These are phyloP conservation scores for Hippocampus kuda DNA, from an alignment of 2,797 vertebrate genomes.

Conservation along the genomic window DNA sequence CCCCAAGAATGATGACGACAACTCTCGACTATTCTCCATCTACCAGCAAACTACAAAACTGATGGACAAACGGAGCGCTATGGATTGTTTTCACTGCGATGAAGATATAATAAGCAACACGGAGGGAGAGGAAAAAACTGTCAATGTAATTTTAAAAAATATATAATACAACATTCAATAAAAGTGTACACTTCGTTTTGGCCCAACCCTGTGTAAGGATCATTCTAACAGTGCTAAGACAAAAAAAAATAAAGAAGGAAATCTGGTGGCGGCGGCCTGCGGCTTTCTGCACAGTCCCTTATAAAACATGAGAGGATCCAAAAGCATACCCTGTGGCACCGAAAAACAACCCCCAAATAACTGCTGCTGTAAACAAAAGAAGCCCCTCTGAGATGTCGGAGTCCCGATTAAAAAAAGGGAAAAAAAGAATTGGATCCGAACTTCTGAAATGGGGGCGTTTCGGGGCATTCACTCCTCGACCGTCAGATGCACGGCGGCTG, in stretches of 20 bases:
- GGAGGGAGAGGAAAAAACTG: neutral
- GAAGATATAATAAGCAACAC: neutral
- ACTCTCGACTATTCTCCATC: too few species aligned
- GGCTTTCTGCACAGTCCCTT: neutral
- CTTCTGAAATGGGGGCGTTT: neutral
- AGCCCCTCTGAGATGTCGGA: neutral
- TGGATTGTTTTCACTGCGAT: neutral
- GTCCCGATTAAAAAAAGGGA: neutral
- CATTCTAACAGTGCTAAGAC: neutral
- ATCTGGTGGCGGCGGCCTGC: neutral
- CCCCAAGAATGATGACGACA: too few species aligned
- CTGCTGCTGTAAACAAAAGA: neutral
- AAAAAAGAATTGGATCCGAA: neutral
- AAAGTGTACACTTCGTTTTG: neutral
- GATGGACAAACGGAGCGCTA: neutral
- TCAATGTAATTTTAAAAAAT: neutral
- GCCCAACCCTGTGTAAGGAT: neutral
- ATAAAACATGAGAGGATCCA: neutral
- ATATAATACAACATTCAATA: neutral
- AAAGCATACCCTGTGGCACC: conserved; percentile 1
- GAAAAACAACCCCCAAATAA: neutral
- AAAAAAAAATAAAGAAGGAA: neutral
- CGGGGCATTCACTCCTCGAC: neutral
- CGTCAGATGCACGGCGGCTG: neutral
- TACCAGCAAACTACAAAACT: too few species aligned